Evolutionary conservation across 1,140 invertebrate species (phyloP), one percentile per base, ranked within the genome.

Genomic region (Calliopsis andreniformis): DNA sequence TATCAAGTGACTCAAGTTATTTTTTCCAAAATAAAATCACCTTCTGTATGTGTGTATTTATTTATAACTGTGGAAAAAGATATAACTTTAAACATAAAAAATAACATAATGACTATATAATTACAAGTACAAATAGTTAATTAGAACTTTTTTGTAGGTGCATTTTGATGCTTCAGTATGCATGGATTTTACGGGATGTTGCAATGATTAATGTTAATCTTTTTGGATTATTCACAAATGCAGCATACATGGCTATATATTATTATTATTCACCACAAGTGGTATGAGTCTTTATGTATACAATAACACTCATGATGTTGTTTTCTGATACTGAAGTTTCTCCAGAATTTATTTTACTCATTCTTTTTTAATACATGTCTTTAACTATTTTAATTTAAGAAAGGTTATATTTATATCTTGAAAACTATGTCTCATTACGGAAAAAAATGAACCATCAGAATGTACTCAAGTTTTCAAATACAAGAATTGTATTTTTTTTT

Each of bases 151-250:
- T 69, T 82, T 92, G 30, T 87, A 97, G 96, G 90, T 93, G 93
- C 43, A 87, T 95, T 56, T 90, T 97, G 35, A 95, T 95, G 92
- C 91, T 97, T 58, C 94, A 95, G 82, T 95, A 95, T 89, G 95
- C 94, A 39, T 90, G 93, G 67, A 93, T 97, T 53, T 88, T 97
- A 23, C 90, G 94, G 39, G 96, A 97, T 88, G 89, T 92, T 70
- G 94, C 93, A 0, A 96, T 96, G 95, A 95, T 96, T 53, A 93
- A 93, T 87, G 95, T 96, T 32, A 97, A 96, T 91, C 84, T 96
- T 66, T 93, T 95, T 87, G 96, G 95, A 76, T 89, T 96, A 63
- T 83, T 93, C 1, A 90, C 95, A 42, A 97, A 96, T 86, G 85
- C 94, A 0, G 45, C 94, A 12, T 97, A 96, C 83, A 89, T 95